A percentile compares a stretch with the other conserved stretches of the same genome.
Evolutionary conservation across 1,140 invertebrate species (phyloP).

Genomic region (Ostrea denselamellosa): DNA sequence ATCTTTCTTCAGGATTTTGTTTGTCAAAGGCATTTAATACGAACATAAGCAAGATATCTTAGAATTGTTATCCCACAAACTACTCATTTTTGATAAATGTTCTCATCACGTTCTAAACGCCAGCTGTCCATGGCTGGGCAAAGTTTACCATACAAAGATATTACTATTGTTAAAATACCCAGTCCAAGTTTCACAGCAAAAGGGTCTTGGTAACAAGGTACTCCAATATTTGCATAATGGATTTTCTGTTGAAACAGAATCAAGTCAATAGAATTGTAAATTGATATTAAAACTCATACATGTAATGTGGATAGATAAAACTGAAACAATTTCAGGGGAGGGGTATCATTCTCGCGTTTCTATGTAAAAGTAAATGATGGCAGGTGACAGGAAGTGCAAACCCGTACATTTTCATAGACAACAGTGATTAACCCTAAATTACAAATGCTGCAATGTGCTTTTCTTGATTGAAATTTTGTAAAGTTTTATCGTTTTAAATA

Average conservation of each 20-base stretch:
- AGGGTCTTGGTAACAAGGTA: constrained; percentile 16
- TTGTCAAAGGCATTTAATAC: too few relatives aligned
- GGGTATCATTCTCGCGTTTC: background rate
- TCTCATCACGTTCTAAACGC: background rate
- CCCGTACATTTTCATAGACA: background rate
- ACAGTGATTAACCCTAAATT: background rate
- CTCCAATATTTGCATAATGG: constrained; percentile 19
- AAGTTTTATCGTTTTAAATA: too few relatives aligned
- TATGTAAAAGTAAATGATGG: background rate
- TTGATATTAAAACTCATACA: constrained; percentile 23
- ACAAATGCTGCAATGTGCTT: background rate
- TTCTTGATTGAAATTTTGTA: background rate
- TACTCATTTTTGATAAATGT: constrained; percentile 11
- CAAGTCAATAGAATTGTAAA: constrained; percentile 2
- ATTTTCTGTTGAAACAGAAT: constrained; percentile 35
- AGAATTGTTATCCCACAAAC: too few relatives aligned
- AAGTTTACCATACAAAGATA: background rate
- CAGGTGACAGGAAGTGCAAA: background rate
- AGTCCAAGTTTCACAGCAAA: constrained; percentile 18
- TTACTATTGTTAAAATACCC: constrained; percentile 8
- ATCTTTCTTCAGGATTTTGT: too few relatives aligned
- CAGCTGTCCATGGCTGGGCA: background rate
- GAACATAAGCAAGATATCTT: too few relatives aligned
- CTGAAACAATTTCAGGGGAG: background rate
- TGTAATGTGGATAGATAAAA: constrained; percentile 26